These are phyloP conservation scores for Protomyctophum bolini DNA, from an alignment of 2,113 vertebrate genomes.

Conservation along the genomic window DNA sequence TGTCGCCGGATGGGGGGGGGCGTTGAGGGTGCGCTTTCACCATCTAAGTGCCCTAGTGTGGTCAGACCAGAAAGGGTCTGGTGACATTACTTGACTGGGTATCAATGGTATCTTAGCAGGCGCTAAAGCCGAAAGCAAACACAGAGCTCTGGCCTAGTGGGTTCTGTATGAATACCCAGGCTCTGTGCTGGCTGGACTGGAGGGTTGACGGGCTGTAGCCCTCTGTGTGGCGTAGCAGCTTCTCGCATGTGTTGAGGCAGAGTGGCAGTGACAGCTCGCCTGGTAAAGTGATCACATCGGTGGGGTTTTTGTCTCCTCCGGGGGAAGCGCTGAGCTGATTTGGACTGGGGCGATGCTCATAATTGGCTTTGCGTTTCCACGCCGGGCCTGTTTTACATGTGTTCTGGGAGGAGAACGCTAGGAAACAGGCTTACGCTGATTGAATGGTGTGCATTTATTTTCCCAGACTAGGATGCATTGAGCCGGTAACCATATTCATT, in stretches of 20 bases:
- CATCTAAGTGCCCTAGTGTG: constrained; percentile 83
- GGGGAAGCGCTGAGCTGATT: constrained; percentile 60
- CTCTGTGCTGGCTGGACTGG: constrained; percentile 7
- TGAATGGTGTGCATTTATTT: constrained; percentile 45
- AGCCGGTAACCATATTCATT: constrained; percentile 19
- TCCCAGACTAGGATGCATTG: constrained; percentile 26
- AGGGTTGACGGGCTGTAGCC: constrained; percentile 25
- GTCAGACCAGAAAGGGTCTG: constrained; percentile 86
- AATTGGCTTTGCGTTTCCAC: constrained; percentile 69
- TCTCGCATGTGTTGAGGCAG: neutral
- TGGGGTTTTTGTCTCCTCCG: constrained; percentile 44
- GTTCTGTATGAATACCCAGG: constrained; percentile 39
- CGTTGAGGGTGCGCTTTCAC: constrained; percentile 83
- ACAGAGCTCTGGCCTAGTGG: constrained; percentile 36
- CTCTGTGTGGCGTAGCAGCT: constrained; percentile 15
- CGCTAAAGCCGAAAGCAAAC: constrained; percentile 78
- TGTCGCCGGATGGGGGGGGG: constrained; percentile 75
- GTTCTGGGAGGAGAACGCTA: constrained; percentile 35
- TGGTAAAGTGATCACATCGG: constrained; percentile 47
- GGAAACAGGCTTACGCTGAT: constrained; percentile 60
- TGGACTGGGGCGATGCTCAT: constrained; percentile 46
- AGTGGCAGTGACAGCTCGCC: constrained; percentile 37
- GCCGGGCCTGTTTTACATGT: constrained; percentile 58
- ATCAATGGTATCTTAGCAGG: constrained; percentile 89
- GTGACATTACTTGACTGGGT: constrained; percentile 91